A percentile compares a stretch with the other conserved stretches of the same genome.
phyloP scores from a whole-genome alignment of 2,888 invertebrate genomes.

The Neoascia interrupta region DNA sequence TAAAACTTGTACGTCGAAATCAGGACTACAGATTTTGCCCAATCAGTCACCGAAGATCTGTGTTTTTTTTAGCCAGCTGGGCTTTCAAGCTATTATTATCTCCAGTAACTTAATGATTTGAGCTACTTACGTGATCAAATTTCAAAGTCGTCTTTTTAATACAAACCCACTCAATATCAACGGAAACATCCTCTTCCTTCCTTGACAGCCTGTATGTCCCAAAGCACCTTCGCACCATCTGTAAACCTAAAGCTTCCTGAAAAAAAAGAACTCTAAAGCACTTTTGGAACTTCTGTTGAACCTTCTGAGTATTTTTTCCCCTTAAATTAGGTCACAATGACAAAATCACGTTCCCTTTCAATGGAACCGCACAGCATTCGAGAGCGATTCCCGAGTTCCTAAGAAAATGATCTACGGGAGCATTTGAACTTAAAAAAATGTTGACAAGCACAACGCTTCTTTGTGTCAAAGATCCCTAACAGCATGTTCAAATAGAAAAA shows the following conservation, averaged over 20 bases:
- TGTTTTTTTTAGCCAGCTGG: too few species aligned
- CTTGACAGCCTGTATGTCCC: too few species aligned
- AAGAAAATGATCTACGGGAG: constrained; percentile 7
- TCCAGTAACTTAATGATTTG: too few species aligned
- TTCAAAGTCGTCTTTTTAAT: too few species aligned
- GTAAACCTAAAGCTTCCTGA: not conserved
- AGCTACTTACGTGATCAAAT: too few species aligned
- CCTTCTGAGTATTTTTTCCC: constrained; percentile 21
- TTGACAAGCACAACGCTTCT: not conserved
- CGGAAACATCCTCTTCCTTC: too few species aligned
- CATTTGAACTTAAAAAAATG: too few species aligned
- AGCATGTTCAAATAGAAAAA: constrained; percentile 5
- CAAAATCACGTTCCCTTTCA: not conserved
- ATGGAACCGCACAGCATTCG: constrained; percentile 14
- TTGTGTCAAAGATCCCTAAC: constrained; percentile 38
- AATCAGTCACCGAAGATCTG: too few species aligned
- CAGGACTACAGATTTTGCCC: too few species aligned
- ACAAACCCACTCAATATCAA: too few species aligned
- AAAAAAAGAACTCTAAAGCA: not conserved
- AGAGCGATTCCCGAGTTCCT: constrained; percentile 7
- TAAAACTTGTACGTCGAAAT: too few species aligned
- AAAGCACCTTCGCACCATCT: not conserved
- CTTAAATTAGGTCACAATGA: constrained; percentile 31
- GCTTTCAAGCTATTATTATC: too few species aligned
- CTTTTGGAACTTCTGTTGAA: constrained; percentile 2